These are phyloP conservation scores for Sesamia nonagrioides DNA, from an alignment of 1,140 invertebrate genomes.

Conservation along the genomic window DNA sequence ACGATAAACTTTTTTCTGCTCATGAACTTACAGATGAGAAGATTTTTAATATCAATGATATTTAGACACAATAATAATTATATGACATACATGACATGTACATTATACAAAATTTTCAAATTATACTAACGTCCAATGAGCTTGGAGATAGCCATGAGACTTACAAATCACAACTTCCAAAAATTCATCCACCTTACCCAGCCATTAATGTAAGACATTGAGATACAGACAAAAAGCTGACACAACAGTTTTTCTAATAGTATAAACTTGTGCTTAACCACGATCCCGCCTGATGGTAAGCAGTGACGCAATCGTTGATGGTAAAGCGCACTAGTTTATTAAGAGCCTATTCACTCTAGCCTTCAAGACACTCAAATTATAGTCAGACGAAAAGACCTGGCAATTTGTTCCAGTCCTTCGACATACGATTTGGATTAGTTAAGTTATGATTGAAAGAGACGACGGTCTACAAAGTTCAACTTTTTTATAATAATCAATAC, in stretches of 20 bases:
- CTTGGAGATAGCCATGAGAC: neutral
- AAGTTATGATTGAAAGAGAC: neutral
- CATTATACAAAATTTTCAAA: conserved; percentile 25
- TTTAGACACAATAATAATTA: conserved; percentile 18
- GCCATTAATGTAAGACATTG: neutral
- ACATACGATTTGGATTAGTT: no score
- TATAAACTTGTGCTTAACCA: no score
- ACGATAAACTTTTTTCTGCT: neutral
- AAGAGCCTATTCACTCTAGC: no score
- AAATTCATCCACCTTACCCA: neutral
- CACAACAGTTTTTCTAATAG: no score
- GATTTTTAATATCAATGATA: conserved; percentile 26
- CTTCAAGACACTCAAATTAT: no score
- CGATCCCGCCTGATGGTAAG: no score
- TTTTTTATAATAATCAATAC: neutral
- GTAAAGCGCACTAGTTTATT: no score
- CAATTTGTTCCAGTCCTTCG: no score
- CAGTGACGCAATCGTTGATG: no score
- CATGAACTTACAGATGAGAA: conserved; percentile 13
- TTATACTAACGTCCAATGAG: neutral
- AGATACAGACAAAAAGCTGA: neutral
- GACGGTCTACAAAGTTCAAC: no score
- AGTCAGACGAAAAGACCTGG: no score
- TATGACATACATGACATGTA: conserved; percentile 12
- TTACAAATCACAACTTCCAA: neutral